phyloP scores from a whole-genome alignment of 2,888 invertebrate species.

The Colletes collaris region DNA sequence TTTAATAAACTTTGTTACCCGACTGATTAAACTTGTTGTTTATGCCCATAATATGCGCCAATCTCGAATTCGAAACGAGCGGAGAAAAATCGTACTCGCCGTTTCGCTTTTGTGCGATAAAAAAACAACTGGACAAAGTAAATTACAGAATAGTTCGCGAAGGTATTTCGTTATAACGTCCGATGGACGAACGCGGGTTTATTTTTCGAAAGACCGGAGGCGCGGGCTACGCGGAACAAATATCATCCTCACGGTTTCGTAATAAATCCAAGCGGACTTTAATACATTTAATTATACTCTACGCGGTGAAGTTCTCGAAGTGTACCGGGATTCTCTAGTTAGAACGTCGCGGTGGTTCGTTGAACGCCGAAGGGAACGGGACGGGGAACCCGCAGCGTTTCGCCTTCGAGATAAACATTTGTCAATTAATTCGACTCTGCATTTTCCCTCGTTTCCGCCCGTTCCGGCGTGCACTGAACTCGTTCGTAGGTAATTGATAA shows the following conservation, averaged over 20 bases:
- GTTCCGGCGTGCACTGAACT: neutral
- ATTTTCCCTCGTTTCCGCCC: conserved; percentile 6
- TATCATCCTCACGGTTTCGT: conserved; percentile 5
- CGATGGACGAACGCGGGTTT: neutral
- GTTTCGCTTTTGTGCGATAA: no score
- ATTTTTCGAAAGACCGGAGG: conserved; percentile 1
- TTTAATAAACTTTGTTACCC: no score
- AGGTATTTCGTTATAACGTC: neutral
- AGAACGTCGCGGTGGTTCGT: no score
- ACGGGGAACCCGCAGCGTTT: no score
- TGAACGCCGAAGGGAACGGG: neutral
- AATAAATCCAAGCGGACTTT: conserved; percentile 8
- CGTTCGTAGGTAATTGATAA: conserved; percentile 45
- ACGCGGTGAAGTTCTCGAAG: neutral
- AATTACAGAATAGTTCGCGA: no score
- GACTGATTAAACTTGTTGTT: no score
- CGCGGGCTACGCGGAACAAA: neutral
- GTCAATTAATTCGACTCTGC: conserved; percentile 20
- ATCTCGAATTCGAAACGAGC: no score
- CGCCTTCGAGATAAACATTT: conserved; percentile 15
- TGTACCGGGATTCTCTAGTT: neutral
- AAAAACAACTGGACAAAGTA: no score
- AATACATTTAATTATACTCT: conserved; percentile 14
- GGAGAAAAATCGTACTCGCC: no score
- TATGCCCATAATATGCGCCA: no score